These are phyloP conservation scores for Ascidia mentula DNA, from an alignment of 23 tunicate genomes.

Conservation along the genomic window DNA sequence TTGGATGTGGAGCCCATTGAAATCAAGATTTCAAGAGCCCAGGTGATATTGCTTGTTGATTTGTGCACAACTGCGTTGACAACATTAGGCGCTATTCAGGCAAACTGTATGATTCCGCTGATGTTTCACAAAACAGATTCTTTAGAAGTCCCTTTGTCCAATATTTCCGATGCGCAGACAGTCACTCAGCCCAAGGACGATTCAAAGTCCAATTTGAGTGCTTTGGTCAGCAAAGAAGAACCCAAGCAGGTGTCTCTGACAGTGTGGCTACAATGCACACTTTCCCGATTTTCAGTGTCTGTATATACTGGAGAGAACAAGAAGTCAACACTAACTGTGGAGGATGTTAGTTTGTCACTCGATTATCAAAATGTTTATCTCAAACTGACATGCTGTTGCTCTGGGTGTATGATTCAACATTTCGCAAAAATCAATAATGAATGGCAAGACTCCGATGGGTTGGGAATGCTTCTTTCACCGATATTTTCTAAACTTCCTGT, in stretches of 20 bases:
- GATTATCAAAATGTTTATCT: slow-evolving; percentile 54
- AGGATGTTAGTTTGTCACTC: slow-evolving; percentile 64
- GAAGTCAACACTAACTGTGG: slow-evolving; percentile 25
- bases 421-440: slow-evolving; percentile 1
- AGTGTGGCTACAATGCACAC: slow-evolving; percentile 73
- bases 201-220: slow-evolving; percentile 35
- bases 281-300: slow-evolving; percentile 32
- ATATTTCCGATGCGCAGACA: background rate
- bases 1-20: slow-evolving; percentile 59
- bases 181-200: slow-evolving; percentile 13
- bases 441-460: background rate
- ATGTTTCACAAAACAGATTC: background rate
- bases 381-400: slow-evolving; percentile 46
- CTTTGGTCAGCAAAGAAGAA: background rate
- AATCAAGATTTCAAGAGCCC: slow-evolving; percentile 21
- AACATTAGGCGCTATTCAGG: background rate
- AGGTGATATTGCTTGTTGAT: slow-evolving; percentile 21
- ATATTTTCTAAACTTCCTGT: slow-evolving; percentile 57
- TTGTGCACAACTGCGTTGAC: background rate
- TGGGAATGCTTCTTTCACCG: slow-evolving; percentile 21
- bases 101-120: background rate
- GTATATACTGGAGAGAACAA: background rate
- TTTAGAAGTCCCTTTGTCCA: background rate
- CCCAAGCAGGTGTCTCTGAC: slow-evolving; percentile 30
- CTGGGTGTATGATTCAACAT: slow-evolving; percentile 29